phyloP scores from a whole-genome alignment of 2,797 vertebrate genomes.

The Ataeniobius toweri region DNA sequence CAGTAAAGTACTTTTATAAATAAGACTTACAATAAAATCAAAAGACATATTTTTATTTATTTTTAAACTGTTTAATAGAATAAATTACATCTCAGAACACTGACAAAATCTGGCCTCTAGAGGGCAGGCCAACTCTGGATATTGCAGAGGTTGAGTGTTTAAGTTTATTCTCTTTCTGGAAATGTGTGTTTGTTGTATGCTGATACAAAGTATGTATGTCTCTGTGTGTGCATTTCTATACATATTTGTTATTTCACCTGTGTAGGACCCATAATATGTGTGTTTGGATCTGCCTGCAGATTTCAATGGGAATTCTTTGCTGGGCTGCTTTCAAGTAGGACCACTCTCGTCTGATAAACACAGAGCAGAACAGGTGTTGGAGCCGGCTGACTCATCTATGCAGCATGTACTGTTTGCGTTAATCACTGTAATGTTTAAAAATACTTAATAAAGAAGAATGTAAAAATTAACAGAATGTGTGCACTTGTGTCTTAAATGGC shows the following conservation, averaged over 20 bases:
- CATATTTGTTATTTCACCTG: slow-evolving; percentile 19
- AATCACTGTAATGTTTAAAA: slow-evolving; percentile 24
- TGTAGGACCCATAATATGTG: slow-evolving; percentile 17
- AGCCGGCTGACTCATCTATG: slow-evolving; percentile 66
- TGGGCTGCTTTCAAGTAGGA: slow-evolving; percentile 49
- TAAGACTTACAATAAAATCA: background rate
- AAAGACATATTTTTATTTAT: slow-evolving; percentile 15
- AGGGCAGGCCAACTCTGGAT: slow-evolving; percentile 55
- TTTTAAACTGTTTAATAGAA: background rate
- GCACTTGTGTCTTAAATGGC: slow-evolving; percentile 17
- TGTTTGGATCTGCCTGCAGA: slow-evolving; percentile 45
- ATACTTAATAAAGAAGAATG: slow-evolving; percentile 41
- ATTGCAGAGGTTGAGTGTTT: background rate
- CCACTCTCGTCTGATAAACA: slow-evolving; percentile 46
- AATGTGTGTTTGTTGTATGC: slow-evolving; percentile 10
- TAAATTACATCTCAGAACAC: background rate
- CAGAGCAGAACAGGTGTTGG: slow-evolving; percentile 53
- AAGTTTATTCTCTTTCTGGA: background rate
- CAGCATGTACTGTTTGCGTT: slow-evolving; percentile 52
- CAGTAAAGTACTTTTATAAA: background rate
- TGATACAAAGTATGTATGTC: background rate
- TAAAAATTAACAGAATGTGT: slow-evolving; percentile 15
- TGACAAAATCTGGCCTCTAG: slow-evolving; percentile 56
- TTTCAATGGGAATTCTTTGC: slow-evolving; percentile 40
- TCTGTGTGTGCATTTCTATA: slow-evolving; percentile 14